phyloP scores from a whole-genome alignment of 2,888 invertebrate genomes.

The Belgica antarctica region DNA sequence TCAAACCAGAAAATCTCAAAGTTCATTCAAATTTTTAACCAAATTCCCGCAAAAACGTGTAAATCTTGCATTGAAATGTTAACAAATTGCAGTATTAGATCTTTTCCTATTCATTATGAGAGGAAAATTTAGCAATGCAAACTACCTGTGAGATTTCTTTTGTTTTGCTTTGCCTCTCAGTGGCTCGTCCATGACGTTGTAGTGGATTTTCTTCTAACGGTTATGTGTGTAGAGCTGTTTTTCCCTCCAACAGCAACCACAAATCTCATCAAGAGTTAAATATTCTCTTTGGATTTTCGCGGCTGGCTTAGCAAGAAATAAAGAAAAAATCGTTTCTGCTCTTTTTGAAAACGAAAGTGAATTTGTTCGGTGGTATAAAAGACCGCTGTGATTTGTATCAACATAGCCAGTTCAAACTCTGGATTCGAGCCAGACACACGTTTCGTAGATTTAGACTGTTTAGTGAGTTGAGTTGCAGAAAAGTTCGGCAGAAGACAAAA shows the following conservation, averaged over 20 bases:
- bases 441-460: slow-evolving; percentile 22
- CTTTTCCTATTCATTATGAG: not conserved
- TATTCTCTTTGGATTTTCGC: slow-evolving; percentile 18
- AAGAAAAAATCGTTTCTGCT: slow-evolving; percentile 18
- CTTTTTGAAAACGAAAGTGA: slow-evolving; percentile 40
- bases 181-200: too few relatives aligned
- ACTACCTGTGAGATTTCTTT: not conserved
- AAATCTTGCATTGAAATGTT: not conserved
- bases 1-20: too few relatives aligned
- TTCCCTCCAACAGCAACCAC: too few relatives aligned
- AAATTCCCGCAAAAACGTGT: too few relatives aligned
- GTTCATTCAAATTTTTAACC: too few relatives aligned
- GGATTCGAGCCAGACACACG: slow-evolving; percentile 6
- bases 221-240: not conserved
- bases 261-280: slow-evolving; percentile 14
- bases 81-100: slow-evolving; percentile 8
- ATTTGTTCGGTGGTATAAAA: slow-evolving; percentile 41
- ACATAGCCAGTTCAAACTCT: slow-evolving; percentile 32
- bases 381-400: slow-evolving; percentile 11
- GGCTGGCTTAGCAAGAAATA: not conserved
- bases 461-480: not conserved
- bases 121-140: not conserved
- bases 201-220: too few relatives aligned
- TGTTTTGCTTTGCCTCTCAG: not conserved
- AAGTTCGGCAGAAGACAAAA: slow-evolving; percentile 1